Evolutionary conservation across 2,113 vertebrate species (phyloP).

Genomic region (Eulacestoma nigropectus): DNA sequence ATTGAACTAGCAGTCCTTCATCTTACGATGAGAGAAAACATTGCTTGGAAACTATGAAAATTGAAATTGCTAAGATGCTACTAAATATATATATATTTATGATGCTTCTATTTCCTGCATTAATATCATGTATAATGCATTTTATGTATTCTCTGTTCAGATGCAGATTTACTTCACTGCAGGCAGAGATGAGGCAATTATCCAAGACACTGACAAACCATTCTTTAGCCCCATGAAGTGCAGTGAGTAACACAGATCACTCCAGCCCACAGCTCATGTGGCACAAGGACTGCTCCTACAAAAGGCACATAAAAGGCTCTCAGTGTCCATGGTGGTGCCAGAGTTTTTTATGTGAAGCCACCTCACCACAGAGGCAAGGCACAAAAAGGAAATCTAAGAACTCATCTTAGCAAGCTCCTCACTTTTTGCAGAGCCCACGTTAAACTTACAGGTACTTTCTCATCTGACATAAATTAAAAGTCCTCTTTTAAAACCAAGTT

Average conservation of each 20-base stretch:
- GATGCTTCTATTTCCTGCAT: background rate
- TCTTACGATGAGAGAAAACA: background rate
- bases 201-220: background rate
- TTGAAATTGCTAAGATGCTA: background rate
- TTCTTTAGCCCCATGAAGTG: background rate
- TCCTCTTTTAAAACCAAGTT: background rate
- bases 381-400: background rate
- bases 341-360: background rate
- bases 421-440: background rate
- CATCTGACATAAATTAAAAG: slow-evolving; percentile 29
- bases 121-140: background rate
- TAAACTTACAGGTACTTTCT: background rate
- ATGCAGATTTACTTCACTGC: background rate
- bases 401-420: background rate
- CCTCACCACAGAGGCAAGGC: background rate
- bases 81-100: background rate
- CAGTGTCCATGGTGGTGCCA: background rate
- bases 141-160: background rate
- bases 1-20: background rate
- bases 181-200: background rate
- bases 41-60: background rate
- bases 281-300: background rate
- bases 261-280: background rate
- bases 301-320: fast-evolving
- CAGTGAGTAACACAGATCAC: background rate